phyloP scores from a whole-genome alignment of 2,113 vertebrate species.

The Callithrix jacchus region DNA sequence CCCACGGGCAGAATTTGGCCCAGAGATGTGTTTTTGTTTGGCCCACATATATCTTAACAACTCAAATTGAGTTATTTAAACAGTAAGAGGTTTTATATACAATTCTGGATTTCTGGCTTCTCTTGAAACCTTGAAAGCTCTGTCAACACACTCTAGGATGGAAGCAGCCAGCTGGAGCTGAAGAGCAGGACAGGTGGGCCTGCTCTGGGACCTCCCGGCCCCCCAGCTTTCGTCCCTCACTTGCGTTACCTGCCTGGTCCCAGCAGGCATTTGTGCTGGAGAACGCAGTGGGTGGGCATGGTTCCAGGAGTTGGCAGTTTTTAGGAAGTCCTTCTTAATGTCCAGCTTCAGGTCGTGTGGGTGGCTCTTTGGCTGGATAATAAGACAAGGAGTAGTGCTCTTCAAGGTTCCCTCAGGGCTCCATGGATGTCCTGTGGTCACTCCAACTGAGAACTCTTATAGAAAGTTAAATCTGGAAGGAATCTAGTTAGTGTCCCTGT shows the following conservation, averaged over 20 bases:
- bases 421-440: background rate
- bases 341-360: background rate
- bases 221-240: background rate
- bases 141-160: background rate
- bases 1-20: background rate
- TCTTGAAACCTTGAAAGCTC: background rate
- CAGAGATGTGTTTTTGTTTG: slow-evolving; percentile 40
- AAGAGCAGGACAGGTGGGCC: rapidly evolving
- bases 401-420: background rate
- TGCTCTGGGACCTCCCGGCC: background rate
- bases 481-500: background rate
- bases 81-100: background rate
- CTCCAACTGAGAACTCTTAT: background rate
- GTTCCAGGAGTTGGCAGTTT: background rate
- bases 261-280: background rate
- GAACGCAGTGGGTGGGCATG: background rate
- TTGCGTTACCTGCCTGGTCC: too few relatives aligned
- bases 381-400: background rate
- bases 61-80: slow-evolving; percentile 32
- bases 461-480: background rate
- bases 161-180: background rate
- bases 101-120: slow-evolving; percentile 29
- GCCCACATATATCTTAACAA: slow-evolving; percentile 3
- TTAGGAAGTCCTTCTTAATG: background rate
- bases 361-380: background rate